Evolutionary conservation across 2,888 invertebrate genomes (phyloP).

Genomic region (Resseliella maxima): DNA sequence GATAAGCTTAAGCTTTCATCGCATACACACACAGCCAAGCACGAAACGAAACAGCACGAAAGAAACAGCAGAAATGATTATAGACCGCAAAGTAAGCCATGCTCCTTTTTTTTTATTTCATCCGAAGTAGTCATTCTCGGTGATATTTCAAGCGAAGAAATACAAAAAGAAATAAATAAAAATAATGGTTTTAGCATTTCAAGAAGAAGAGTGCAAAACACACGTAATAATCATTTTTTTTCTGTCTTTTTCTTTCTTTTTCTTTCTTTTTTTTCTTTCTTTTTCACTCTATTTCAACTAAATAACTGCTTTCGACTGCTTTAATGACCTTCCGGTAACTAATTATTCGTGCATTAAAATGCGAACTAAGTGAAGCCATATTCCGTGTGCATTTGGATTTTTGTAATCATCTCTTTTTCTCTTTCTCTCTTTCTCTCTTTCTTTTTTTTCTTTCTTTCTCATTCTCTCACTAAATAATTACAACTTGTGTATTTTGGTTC

Average conservation of each 20-base stretch:
- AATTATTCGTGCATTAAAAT: conserved; percentile 42
- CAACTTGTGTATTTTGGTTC: background rate
- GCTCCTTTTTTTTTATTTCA: background rate
- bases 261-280: too few relatives aligned
- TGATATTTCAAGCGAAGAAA: background rate
- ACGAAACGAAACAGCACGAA: background rate
- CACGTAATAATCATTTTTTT: background rate
- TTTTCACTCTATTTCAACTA: too few relatives aligned
- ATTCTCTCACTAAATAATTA: conserved; percentile 23
- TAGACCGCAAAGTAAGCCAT: conserved; percentile 5
- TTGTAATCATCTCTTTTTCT: too few relatives aligned
- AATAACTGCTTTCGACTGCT: conserved; percentile 14
- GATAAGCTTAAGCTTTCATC: conserved; percentile 39
- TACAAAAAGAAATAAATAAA: background rate
- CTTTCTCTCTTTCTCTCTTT: too few relatives aligned
- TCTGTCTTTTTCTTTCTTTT: too few relatives aligned
- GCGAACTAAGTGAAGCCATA: background rate
- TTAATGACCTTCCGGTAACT: conserved; percentile 27
- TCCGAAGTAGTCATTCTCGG: background rate
- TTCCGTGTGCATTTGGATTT: background rate
- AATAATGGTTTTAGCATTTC: background rate
- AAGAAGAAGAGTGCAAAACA: background rate
- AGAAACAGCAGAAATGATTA: background rate
- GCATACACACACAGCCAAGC: too few relatives aligned
- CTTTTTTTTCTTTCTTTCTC: too few relatives aligned